phyloP scores from a whole-genome alignment of 2,113 vertebrate genomes.

The Sigmodon hispidus region DNA sequence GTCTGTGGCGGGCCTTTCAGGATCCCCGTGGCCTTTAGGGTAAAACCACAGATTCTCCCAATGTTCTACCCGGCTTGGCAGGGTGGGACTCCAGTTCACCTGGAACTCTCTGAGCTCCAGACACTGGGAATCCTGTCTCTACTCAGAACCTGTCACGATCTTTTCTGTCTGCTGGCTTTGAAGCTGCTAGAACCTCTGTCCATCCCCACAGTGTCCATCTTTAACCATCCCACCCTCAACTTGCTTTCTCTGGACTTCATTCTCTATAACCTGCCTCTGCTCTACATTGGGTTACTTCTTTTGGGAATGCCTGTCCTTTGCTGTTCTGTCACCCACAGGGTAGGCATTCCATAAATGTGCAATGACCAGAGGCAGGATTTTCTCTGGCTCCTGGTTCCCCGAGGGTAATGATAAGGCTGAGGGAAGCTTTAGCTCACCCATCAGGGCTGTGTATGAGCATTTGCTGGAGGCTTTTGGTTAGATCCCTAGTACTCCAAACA shows the following conservation, averaged over 20 bases:
- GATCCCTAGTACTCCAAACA: neutral
- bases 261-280: fast-evolving
- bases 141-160: neutral
- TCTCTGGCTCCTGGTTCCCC: neutral
- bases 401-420: neutral
- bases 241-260: neutral
- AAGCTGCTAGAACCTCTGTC: neutral
- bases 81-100: neutral
- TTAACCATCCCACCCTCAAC: neutral
- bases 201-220: neutral
- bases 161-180: neutral
- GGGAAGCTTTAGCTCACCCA: neutral
- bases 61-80: neutral
- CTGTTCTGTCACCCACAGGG: neutral
- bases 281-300: neutral
- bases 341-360: neutral
- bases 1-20: constrained; percentile 44
- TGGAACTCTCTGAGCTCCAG: neutral
- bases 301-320: neutral
- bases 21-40: constrained; percentile 28
- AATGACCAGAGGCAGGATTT: neutral
- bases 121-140: neutral
- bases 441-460: neutral
- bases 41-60: constrained; percentile 53
- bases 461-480: neutral